A percentile compares a stretch with the other conserved stretches of the same genome.
phyloP scores from a whole-genome alignment of 1,140 invertebrate genomes.

The Achroia grisella region DNA sequence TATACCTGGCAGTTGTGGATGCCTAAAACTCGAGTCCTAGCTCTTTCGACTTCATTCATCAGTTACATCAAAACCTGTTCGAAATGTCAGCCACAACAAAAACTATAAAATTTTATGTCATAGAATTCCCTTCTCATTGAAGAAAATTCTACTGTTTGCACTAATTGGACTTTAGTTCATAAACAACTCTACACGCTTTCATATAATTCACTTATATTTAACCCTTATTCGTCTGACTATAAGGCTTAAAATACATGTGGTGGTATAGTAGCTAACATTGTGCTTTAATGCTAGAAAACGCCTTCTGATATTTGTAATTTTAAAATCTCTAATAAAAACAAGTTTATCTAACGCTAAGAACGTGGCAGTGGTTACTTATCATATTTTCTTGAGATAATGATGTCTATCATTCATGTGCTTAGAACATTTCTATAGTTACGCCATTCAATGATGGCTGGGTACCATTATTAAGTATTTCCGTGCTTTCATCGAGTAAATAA shows the following conservation, averaged over 20 bases:
- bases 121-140: slow-evolving; percentile 27
- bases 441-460: no score
- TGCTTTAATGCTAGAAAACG: neutral
- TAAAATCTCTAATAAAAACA: slow-evolving; percentile 27
- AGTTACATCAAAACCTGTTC: slow-evolving; percentile 6
- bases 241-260: neutral
- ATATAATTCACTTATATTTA: neutral
- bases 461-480: no score
- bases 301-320: slow-evolving; percentile 8
- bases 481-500: no score
- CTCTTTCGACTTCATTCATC: slow-evolving; percentile 17
- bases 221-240: neutral
- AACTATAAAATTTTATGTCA: slow-evolving; percentile 15
- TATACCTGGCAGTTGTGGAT: no score
- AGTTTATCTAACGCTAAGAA: slow-evolving; percentile 1
- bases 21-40: no score
- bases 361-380: slow-evolving; percentile 20
- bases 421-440: neutral
- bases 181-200: slow-evolving; percentile 2
- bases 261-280: neutral
- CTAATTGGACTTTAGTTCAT: slow-evolving; percentile 33
- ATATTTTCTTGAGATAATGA: slow-evolving; percentile 28
- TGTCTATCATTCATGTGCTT: slow-evolving; percentile 18
- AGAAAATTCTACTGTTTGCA: slow-evolving; percentile 27
- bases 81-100: neutral